Base-by-base conservation (phyloP, 1,140 invertebrate species). In the Drosophila kanapiae region DNA sequence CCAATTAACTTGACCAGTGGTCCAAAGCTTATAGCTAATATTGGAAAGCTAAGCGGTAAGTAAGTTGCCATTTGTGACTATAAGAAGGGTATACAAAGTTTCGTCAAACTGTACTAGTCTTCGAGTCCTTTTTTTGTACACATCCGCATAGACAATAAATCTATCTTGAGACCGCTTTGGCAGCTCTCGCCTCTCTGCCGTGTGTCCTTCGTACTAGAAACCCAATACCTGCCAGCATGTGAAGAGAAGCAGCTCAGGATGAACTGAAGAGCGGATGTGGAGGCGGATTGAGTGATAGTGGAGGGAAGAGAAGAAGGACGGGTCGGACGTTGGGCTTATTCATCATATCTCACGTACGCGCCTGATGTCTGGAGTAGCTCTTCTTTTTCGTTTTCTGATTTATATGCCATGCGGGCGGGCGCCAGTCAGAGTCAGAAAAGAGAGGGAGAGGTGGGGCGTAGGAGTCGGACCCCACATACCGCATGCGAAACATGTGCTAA, bases 301-400 rank as follows among this genome's bases (percentile, higher is more conserved):
- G 16, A 42, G 58, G 13, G 11, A 14, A n/a, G 16, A 40, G 53
- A 18, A 35, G 58, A 27, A 23, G 23, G 18, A 62, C 14, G 29
- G 43, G 29, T 23, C 65, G 65, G 65, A 51, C 61, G 29, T 33
- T 47, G 45, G 60, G 62, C 29, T 70, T 70, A 79, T 79, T 79
- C 76, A 79, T 80, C 77, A 80, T 80, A 79, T 74, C 77, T 74
- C 77, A 80, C 77, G 78, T 78, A 78, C 72, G 69, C 42, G 65
- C 31, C 49, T 33, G 63, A 59, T 70, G 69, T 70, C 67, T 70
- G 67, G 67, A 70, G 67, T 68, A 31, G 43, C 67, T 48, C 67
- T 48, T 72, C 43, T 59, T 54, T 27, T 72, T 23, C 35, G 33
- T 53, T 27, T 54, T 23, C 63, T 57, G 49, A 77, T 82, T 80